Evolutionary conservation across 2,113 vertebrate species (phyloP).

Genomic region (Corvus moneduloides): DNA sequence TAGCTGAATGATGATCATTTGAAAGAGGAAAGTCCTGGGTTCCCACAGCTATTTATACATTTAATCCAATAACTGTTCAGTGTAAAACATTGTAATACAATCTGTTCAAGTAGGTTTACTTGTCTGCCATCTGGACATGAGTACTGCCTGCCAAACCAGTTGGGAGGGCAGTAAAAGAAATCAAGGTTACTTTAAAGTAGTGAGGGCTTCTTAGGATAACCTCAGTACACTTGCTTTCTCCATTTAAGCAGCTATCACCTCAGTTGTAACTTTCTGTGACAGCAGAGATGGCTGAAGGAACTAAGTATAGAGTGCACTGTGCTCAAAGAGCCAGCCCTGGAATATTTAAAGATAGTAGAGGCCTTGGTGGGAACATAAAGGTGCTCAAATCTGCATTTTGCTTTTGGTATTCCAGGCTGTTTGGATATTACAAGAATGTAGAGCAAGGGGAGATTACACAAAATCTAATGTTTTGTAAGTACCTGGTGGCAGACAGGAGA

Average conservation of each 20-base stretch:
- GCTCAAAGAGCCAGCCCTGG: neutral
- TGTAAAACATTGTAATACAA: constrained; percentile 9
- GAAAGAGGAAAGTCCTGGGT: neutral
- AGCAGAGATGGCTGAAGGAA: neutral
- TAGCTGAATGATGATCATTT: neutral
- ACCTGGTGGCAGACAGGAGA: neutral
- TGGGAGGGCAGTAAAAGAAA: neutral
- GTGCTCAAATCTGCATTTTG: neutral
- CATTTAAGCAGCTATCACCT: neutral
- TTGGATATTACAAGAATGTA: neutral
- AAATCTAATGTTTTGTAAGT: neutral
- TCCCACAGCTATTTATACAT: constrained; percentile 17
- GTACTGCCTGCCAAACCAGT: neutral
- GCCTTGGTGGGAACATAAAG: neutral
- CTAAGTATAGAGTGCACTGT: neutral
- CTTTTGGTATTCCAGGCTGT: neutral
- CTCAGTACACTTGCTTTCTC: neutral
- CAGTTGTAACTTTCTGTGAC: neutral
- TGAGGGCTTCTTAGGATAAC: neutral
- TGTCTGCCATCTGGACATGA: constrained; percentile 32
- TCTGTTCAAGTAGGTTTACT: constrained; percentile 43
- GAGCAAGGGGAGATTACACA: neutral
- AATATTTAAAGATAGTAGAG: neutral
- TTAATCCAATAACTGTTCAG: constrained; percentile 43
- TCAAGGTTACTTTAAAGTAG: constrained; percentile 10